Base-by-base conservation (phyloP, 2,888 invertebrate genomes). In the Eilema sororculum region DNA sequence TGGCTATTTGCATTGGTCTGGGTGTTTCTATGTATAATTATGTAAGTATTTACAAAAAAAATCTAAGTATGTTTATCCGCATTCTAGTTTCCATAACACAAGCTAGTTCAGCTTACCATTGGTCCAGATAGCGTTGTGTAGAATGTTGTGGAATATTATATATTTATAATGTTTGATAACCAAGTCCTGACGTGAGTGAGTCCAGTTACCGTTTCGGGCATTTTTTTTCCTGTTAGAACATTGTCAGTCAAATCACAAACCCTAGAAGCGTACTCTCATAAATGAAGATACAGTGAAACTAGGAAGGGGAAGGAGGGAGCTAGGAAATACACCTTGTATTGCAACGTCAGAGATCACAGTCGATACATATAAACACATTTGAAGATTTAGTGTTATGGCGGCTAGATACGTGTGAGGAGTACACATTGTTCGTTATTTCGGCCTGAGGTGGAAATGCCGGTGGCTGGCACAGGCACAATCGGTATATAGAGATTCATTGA, bases 271-370 rank as follows among this genome's bases (percentile, higher is more conserved):
- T 20, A 33, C 33, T 20, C 57, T 28, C 70, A 74, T 72, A 83
- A 82, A 74, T 79, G 77, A 83, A 77, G 83, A 87, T 85, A 86
- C 85, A 87, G 82, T 73, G 81, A 78, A 88, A 88, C 85, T 83
- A 77, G 87, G 86, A 41, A 2, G 41, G 13, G 16, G 41, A 16
- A 41, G 41, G 13, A n/a, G 37, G 37, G 13, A 41, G 16, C 41
- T 41, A 4, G 13, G 41, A 41, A 41, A 16, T 41, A 84, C 88
- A 89, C 86, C 87, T 87, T 82, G 86, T 87, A 88, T 87, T 86
- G 87, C 85, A 81, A 78, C 79, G 81, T 85, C 84, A 81, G 76
- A 81, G 78, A 82, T 82, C 79, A 81, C 78, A 79, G 75, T 80
- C 80, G 80, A 85, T 85, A 85, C 79, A 81, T 69, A 74, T 65